A percentile compares a stretch with the other conserved stretches of the same genome.
phyloP scores from a whole-genome alignment of 2,797 vertebrate genomes.

The Myoxocephalus aenaeus region DNA sequence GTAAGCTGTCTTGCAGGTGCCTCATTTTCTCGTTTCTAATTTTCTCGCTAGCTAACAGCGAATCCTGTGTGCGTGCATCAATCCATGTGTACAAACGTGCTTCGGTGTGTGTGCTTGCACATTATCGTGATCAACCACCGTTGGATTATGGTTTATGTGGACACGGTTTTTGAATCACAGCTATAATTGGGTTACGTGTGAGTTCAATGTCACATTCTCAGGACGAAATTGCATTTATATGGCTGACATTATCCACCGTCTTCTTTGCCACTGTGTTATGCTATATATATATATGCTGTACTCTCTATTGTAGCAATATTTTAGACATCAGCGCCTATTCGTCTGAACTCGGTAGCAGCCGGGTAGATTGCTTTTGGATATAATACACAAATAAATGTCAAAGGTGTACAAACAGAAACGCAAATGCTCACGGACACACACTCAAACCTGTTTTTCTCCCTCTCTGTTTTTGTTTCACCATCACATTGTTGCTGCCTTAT shows the following conservation, averaged over 20 bases:
- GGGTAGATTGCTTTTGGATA: slow-evolving; percentile 54
- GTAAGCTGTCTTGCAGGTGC: neutral
- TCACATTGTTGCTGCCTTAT: slow-evolving; percentile 23
- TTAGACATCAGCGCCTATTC: slow-evolving; percentile 38
- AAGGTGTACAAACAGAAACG: slow-evolving; percentile 27
- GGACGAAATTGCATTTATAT: slow-evolving; percentile 36
- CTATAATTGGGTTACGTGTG: slow-evolving; percentile 53
- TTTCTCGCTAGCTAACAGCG: neutral
- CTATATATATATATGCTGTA: slow-evolving; percentile 8
- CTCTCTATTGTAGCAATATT: slow-evolving; percentile 34
- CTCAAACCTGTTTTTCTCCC: neutral
- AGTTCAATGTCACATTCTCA: slow-evolving; percentile 54
- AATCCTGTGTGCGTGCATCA: neutral
- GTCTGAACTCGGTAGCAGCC: slow-evolving; percentile 46
- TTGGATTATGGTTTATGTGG: slow-evolving; percentile 45
- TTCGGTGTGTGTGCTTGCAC: neutral
- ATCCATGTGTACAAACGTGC: slow-evolving; percentile 1
- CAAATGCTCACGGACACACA: neutral
- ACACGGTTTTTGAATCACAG: slow-evolving; percentile 35
- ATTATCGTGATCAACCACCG: slow-evolving; percentile 6
- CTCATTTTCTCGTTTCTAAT: neutral
- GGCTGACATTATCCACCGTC: slow-evolving; percentile 43
- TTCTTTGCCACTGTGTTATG: neutral
- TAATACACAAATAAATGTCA: slow-evolving; percentile 58
- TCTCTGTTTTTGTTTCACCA: slow-evolving; percentile 17